Evolutionary conservation across 2,888 invertebrate genomes (phyloP).

Genomic region (Phania funesta): DNA sequence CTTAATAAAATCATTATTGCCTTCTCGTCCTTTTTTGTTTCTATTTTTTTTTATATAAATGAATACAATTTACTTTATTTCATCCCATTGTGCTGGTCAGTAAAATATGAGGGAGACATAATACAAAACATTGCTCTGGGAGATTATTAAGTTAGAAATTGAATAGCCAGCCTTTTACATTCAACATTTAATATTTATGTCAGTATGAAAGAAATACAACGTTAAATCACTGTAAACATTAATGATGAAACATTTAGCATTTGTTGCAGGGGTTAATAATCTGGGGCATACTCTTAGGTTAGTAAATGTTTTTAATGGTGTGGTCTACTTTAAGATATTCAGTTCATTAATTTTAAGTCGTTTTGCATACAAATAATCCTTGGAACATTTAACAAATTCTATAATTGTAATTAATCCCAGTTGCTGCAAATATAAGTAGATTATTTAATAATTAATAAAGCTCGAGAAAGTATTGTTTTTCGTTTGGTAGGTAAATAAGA

Average conservation of each 20-base stretch:
- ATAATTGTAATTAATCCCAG: too few relatives aligned
- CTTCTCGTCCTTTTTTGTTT: background rate
- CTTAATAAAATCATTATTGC: constrained; percentile 10
- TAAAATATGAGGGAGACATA: background rate
- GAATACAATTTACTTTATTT: constrained; percentile 30
- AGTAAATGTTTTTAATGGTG: background rate
- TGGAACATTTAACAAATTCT: too few relatives aligned
- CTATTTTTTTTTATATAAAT: constrained; percentile 7
- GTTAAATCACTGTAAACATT: background rate
- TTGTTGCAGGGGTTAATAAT: background rate
- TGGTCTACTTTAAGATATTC: background rate
- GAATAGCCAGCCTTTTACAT: too few relatives aligned
- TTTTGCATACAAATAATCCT: too few relatives aligned
- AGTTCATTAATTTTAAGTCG: background rate
- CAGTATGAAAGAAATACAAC: background rate
- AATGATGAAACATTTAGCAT: background rate
- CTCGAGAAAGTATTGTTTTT: too few relatives aligned
- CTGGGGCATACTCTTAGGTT: constrained; percentile 2
- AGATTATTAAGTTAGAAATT: constrained; percentile 29
- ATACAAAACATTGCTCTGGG: background rate
- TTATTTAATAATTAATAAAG: too few relatives aligned
- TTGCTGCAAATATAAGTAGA: too few relatives aligned
- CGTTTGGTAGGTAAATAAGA: too few relatives aligned
- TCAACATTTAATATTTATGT: constrained; percentile 6
- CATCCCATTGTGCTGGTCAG: background rate